phyloP scores from a whole-genome alignment of 2,888 invertebrate genomes.

The Mythimna vitellina region DNA sequence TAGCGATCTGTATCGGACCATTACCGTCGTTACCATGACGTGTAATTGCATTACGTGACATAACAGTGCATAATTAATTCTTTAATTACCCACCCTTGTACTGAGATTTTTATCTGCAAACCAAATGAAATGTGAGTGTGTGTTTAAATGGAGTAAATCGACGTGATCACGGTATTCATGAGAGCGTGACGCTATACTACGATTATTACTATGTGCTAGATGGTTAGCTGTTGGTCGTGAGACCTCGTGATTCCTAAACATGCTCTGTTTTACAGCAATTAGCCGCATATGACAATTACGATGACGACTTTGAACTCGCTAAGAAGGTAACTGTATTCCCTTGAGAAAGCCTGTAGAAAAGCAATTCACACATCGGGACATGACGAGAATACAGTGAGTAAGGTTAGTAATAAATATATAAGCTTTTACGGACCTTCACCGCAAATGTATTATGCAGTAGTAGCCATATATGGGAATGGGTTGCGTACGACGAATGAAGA shows the following conservation, averaged over 20 bases:
- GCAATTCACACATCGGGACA: constrained; percentile 72
- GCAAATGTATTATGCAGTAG: constrained; percentile 72
- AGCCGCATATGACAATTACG: constrained; percentile 46
- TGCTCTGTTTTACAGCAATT: constrained; percentile 50
- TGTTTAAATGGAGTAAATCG: constrained; percentile 77
- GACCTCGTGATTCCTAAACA: constrained; percentile 42
- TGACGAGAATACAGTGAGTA: constrained; percentile 71
- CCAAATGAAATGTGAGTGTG: constrained; percentile 80
- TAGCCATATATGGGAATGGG: constrained; percentile 54
- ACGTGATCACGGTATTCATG: constrained; percentile 67
- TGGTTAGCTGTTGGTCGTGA: constrained; percentile 19
- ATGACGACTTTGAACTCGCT: constrained; percentile 67
- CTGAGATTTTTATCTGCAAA: constrained; percentile 72
- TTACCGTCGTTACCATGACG: constrained; percentile 69
- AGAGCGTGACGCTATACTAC: constrained; percentile 61
- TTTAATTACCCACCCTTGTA: constrained; percentile 77
- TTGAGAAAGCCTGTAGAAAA: constrained; percentile 73
- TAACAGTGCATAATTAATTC: constrained; percentile 75
- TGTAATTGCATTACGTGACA: constrained; percentile 78
- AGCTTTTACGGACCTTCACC: constrained; percentile 65
- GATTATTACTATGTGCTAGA: constrained; percentile 47
- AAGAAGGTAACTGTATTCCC: constrained; percentile 76
- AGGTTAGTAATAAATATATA: constrained; percentile 71
- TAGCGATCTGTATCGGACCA: constrained; percentile 61
- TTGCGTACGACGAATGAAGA: constrained; percentile 60